Conservation (phyloP, 2,797 vertebrate species). For the Sitta carolinensis region DNA sequence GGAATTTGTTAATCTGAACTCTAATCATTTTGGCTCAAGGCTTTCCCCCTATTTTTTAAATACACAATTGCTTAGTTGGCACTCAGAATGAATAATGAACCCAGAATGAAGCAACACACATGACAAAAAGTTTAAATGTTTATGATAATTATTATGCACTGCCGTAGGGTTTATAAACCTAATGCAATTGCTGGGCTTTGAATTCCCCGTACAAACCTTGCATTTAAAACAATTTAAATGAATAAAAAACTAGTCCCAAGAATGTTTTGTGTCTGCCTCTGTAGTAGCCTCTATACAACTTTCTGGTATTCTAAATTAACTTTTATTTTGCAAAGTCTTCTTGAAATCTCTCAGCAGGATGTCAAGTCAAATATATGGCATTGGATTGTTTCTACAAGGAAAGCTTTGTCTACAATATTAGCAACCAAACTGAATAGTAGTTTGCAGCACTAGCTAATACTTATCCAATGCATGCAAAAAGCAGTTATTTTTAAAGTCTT, state of each 20-base stretch:
- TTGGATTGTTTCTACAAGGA: background rate
- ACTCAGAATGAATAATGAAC: background rate
- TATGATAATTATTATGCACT: background rate
- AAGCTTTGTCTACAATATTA: background rate
- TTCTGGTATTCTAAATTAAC: background rate
- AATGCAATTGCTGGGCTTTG: constrained; percentile 6
- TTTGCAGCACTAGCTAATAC: background rate
- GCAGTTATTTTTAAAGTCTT: background rate
- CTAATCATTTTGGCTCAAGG: background rate
- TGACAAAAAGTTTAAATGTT: background rate
- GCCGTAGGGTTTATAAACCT: background rate
- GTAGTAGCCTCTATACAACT: background rate
- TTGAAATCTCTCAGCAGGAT: background rate
- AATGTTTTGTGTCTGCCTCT: background rate
- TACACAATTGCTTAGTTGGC: background rate
- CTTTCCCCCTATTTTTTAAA: background rate
- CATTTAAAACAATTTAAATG: constrained; percentile 7
- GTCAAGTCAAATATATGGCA: background rate
- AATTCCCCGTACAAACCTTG: constrained; percentile 1
- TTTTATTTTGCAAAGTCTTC: background rate
- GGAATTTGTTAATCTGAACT: background rate
- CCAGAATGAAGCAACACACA: background rate
- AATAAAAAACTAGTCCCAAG: constrained; percentile 9
- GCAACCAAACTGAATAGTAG: background rate
- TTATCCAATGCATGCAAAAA: background rate